A percentile compares a stretch with the other conserved stretches of the same genome.
Evolutionary conservation across 1,140 invertebrate species (phyloP).

Genomic region (Ceratitis capitata): DNA sequence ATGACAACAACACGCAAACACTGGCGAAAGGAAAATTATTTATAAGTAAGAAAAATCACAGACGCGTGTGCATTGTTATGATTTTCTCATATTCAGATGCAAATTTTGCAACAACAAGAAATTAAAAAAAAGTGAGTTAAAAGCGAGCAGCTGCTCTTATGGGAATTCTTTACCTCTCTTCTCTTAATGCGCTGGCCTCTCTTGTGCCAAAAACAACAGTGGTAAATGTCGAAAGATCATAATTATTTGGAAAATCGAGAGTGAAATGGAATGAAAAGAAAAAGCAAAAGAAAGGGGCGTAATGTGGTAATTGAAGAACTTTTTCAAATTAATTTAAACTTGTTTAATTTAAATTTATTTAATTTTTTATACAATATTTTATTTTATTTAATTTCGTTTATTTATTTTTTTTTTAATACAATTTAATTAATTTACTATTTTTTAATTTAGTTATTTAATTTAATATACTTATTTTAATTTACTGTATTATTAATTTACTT

Average conservation of each 20-base stretch:
- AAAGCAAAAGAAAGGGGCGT: too few relatives aligned
- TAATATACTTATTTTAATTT: too few relatives aligned
- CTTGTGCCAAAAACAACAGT: background rate
- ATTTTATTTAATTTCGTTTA: too few relatives aligned
- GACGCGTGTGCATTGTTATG: constrained; percentile 1
- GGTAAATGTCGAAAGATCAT: background rate
- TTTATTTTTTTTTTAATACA: too few relatives aligned
- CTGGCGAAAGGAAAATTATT: background rate
- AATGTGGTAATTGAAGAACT: too few relatives aligned
- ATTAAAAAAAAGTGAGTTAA: background rate
- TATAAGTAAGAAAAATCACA: background rate
- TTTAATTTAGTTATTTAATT: too few relatives aligned
- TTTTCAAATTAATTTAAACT: too few relatives aligned
- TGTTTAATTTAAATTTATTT: too few relatives aligned
- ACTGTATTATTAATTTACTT: too few relatives aligned
- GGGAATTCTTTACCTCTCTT: background rate
- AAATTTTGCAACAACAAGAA: background rate
- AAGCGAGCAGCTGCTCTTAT: background rate
- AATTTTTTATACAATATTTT: too few relatives aligned
- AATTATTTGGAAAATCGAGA: background rate
- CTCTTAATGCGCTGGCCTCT: background rate
- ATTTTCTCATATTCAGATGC: constrained; percentile 18
- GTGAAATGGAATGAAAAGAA: background rate
- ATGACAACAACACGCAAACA: background rate
- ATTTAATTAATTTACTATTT: too few relatives aligned